Percentiles rank a stretch among this genome's conserved stretches.
Evolutionary conservation across 2,797 vertebrate species (phyloP).

Genomic region (Cyprinella venusta): DNA sequence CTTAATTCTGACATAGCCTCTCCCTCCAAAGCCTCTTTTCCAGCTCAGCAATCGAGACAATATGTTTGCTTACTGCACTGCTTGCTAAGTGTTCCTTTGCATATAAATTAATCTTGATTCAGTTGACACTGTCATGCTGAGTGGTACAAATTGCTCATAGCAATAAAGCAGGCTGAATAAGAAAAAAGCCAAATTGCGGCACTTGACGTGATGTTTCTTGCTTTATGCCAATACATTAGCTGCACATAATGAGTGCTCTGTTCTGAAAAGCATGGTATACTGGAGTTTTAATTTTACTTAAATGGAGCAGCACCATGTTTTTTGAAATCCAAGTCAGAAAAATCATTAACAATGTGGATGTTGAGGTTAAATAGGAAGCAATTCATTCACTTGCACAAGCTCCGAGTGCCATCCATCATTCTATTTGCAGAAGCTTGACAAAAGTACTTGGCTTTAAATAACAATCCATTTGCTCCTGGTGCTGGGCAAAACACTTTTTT

Average conservation of each 20-base stretch:
- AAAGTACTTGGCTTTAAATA: conserved; percentile 95
- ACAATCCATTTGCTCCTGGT: conserved; percentile 93
- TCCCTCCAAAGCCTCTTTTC: conserved; percentile 79
- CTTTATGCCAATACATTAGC: conserved; percentile 99
- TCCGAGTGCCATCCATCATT: conserved; percentile 95
- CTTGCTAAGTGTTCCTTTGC: conserved; percentile 98
- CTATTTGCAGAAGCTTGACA: conserved; percentile 97
- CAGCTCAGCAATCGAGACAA: conserved; percentile 93
- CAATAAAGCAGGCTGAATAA: conserved; percentile 97
- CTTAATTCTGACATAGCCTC: conserved; percentile 84
- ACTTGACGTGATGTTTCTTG: conserved; percentile 98
- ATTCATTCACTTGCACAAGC: conserved; percentile 83
- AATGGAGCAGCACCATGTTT: conserved; percentile 91
- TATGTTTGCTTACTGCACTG: conserved; percentile 96
- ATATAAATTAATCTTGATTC: conserved; percentile 99
- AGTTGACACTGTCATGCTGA: conserved; percentile 99
- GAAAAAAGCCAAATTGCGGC: conserved; percentile 85
- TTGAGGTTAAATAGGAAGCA: conserved; percentile 93
- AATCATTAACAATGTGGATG: conserved; percentile 94
- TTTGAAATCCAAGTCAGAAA: conserved; percentile 89
- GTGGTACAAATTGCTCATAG: conserved; percentile 99
- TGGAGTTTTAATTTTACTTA: conserved; percentile 98
- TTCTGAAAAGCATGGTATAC: conserved; percentile 97
- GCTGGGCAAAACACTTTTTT: conserved; percentile 86
- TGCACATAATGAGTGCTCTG: conserved; percentile 96